A percentile compares a stretch with the other conserved stretches of the same genome.
Conservation (phyloP, 2,113 vertebrate species). For the Procapra przewalskii region DNA sequence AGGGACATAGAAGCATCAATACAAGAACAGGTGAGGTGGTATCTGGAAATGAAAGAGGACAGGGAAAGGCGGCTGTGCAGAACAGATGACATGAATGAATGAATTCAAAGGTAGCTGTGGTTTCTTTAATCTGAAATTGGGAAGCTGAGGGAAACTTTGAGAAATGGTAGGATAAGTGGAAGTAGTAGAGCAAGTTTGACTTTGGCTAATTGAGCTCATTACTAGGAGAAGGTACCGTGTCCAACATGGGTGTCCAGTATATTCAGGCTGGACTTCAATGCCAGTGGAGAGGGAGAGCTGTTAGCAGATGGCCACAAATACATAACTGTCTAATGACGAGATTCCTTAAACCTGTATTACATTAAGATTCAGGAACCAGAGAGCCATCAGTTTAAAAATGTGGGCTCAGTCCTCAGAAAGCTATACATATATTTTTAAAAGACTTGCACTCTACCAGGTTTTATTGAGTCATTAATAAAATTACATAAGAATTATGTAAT, state of each 20-base stretch:
- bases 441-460: not conserved
- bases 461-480: not conserved
- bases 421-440: not conserved
- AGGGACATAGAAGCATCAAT: not conserved
- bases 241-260: too few species aligned
- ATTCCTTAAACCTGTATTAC: not conserved
- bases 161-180: too few species aligned
- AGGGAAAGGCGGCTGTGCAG: not conserved
- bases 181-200: too few species aligned
- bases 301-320: not conserved
- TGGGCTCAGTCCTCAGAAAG: not conserved
- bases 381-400: not conserved
- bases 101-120: too few species aligned
- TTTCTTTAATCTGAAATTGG: too few species aligned
- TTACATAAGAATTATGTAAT: not conserved
- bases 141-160: too few species aligned
- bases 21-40: not conserved
- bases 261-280: not conserved
- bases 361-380: not conserved
- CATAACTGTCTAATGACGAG: not conserved
- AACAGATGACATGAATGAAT: not conserved
- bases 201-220: too few species aligned
- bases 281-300: not conserved
- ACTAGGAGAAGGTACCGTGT: too few species aligned
- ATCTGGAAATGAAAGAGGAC: not conserved